These are phyloP conservation scores for Pantherophis guttatus DNA, from an alignment of 2,113 vertebrate genomes.

Conservation along the genomic window DNA sequence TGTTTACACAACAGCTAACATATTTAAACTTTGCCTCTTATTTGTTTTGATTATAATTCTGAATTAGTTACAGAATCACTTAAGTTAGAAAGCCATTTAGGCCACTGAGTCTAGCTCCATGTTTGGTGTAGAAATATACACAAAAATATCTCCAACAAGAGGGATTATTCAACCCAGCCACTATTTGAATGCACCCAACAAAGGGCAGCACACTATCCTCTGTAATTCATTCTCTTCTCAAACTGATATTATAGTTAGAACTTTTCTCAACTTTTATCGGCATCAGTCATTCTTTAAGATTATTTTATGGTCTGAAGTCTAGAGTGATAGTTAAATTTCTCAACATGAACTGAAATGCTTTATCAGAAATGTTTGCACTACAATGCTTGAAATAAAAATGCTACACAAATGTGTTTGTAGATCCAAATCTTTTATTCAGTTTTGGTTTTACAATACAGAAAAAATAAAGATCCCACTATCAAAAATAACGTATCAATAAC, in stretches of 20 bases:
- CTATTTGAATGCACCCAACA: neutral
- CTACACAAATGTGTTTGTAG: neutral
- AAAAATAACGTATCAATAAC: neutral
- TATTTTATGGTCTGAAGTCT: neutral
- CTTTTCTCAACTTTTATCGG: neutral
- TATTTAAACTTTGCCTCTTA: neutral
- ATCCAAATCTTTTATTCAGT: neutral
- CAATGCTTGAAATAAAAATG: neutral
- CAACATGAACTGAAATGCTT: neutral
- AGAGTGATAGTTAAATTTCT: neutral
- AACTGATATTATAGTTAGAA: neutral
- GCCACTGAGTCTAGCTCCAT: neutral
- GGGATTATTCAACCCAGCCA: neutral
- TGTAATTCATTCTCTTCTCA: neutral
- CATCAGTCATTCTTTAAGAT: neutral
- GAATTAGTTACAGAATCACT: neutral
- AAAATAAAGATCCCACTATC: neutral
- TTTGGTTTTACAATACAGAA: constrained; percentile 5
- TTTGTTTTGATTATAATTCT: neutral
- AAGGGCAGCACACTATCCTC: neutral
- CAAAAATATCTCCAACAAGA: neutral
- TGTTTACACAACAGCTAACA: neutral
- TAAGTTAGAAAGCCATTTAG: neutral
- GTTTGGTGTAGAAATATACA: neutral
- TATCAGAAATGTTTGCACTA: neutral